Conservation (phyloP, 2,797 vertebrate species). For the Danio albolineatus region DNA sequence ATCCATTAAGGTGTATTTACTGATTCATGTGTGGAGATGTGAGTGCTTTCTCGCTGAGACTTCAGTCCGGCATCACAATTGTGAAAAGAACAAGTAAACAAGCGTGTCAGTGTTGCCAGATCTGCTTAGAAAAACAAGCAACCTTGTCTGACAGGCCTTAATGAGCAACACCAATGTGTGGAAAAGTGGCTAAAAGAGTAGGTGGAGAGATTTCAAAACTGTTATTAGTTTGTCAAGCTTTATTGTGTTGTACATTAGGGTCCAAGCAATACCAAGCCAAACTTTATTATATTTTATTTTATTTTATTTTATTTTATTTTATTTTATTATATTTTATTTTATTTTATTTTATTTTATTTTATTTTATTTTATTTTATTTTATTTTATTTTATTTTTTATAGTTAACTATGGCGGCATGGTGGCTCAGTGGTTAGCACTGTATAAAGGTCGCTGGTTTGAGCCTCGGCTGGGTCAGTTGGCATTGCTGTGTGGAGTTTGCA, state of each 20-base stretch:
- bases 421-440: no score
- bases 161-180: background rate
- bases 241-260: background rate
- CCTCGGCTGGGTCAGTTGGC: no score
- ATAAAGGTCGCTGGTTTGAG: no score
- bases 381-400: no score
- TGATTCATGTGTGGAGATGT: conserved; percentile 1
- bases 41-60: background rate
- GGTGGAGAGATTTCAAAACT: background rate
- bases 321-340: no score
- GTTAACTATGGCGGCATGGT: no score
- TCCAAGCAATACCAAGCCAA: background rate
- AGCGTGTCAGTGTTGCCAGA: background rate
- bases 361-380: no score
- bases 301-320: no score
- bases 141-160: background rate
- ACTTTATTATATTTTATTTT: background rate
- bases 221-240: background rate
- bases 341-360: no score
- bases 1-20: conserved; percentile 32
- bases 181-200: background rate
- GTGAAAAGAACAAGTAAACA: background rate
- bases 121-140: background rate
- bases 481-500: no score
- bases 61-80: conserved; percentile 12